A percentile compares a stretch with the other conserved stretches of the same genome.
Evolutionary conservation across 2,113 vertebrate genomes (phyloP).

Genomic region (Podarcis raffonei): DNA sequence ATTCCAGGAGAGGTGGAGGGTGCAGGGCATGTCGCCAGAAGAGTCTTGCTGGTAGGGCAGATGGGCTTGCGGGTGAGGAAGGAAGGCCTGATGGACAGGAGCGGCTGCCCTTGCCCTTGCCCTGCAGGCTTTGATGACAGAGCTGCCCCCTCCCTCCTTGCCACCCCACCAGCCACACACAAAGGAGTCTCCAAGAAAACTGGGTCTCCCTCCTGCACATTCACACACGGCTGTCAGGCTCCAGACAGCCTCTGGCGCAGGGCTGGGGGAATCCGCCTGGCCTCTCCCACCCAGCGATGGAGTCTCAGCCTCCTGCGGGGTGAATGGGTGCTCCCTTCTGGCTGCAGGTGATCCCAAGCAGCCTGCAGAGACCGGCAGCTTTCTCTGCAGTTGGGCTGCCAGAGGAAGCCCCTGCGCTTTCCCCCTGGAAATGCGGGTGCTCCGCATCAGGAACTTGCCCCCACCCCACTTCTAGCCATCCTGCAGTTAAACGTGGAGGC

Average conservation of each 20-base stretch:
- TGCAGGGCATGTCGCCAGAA: background rate
- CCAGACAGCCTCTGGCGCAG: background rate
- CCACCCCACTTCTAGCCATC: too few species aligned
- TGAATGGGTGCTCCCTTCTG: background rate
- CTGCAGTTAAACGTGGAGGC: too few species aligned
- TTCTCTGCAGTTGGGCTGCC: background rate
- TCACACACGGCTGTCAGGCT: background rate
- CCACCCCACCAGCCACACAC: background rate
- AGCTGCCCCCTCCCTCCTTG: background rate
- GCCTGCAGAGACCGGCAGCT: background rate
- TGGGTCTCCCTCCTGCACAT: background rate
- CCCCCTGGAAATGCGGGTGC: too few species aligned
- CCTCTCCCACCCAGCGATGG: constrained; percentile 29
- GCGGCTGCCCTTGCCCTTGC: background rate
- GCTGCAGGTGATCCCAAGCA: background rate
- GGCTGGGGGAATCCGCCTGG: background rate
- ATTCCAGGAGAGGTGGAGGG: too few species aligned
- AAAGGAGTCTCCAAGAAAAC: background rate
- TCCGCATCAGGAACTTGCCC: too few species aligned
- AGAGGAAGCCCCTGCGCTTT: too few species aligned
- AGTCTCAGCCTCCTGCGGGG: background rate
- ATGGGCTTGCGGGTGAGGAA: too few species aligned
- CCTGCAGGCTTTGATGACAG: background rate
- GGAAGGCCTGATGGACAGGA: background rate
- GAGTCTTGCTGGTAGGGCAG: background rate